Conservation (phyloP, 1,140 invertebrate species). For the Drosophila lini region DNA sequence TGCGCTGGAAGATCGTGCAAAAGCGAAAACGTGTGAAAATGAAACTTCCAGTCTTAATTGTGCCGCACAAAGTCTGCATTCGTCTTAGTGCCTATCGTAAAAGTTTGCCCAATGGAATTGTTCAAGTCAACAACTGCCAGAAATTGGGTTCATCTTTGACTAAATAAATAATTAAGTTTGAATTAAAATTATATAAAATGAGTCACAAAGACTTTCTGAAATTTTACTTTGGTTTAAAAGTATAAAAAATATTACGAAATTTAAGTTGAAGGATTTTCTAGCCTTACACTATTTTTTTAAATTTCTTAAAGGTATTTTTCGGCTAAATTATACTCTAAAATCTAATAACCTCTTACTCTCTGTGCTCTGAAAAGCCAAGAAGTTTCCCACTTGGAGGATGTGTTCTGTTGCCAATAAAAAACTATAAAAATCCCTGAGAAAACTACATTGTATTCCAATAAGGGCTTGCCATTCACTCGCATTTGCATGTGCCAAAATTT, state of each 20-base stretch:
- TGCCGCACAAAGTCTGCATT: slow-evolving; percentile 16
- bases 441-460: slow-evolving; percentile 39
- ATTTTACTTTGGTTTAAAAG: neutral
- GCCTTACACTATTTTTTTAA: neutral
- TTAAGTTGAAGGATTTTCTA: neutral
- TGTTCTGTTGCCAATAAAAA: slow-evolving; percentile 1
- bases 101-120: slow-evolving; percentile 66
- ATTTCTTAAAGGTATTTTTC: too few relatives aligned
- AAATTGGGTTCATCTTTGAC: neutral
- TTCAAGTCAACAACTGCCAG: slow-evolving; percentile 42
- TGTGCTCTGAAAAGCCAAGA: neutral
- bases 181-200: neutral
- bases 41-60: slow-evolving; percentile 42
- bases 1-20: neutral
- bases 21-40: slow-evolving; percentile 44
- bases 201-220: neutral
- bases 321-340: too few relatives aligned
- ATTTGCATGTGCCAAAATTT: slow-evolving; percentile 65
- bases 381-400: neutral
- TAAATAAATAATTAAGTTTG: neutral
- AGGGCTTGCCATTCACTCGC: slow-evolving; percentile 33
- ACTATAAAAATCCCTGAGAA: neutral
- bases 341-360: too few relatives aligned
- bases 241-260: too few relatives aligned
- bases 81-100: slow-evolving; percentile 50